A percentile compares a stretch with the other conserved stretches of the same genome.
These are phyloP conservation scores for Halcyon senegalensis DNA, from an alignment of 2,113 vertebrate genomes.

Conservation along the genomic window DNA sequence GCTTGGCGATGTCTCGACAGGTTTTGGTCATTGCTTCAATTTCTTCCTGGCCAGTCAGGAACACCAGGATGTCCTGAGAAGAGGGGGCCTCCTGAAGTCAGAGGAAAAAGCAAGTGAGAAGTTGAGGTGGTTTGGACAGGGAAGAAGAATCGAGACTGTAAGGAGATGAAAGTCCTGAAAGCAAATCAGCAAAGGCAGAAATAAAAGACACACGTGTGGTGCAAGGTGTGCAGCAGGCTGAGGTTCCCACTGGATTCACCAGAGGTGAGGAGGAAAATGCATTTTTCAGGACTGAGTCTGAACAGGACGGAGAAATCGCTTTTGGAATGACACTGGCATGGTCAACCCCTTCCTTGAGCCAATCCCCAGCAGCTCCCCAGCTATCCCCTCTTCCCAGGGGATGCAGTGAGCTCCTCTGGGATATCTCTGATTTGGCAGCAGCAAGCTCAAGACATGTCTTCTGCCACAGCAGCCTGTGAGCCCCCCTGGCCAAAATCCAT, in stretches of 20 bases:
- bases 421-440: neutral
- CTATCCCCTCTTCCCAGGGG: neutral
- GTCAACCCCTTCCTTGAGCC: neutral
- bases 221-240: neutral
- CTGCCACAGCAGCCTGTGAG: neutral
- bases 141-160: neutral
- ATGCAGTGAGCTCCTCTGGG: neutral
- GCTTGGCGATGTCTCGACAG: conserved; percentile 90
- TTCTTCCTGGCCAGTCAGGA: conserved; percentile 97
- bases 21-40: conserved; percentile 95
- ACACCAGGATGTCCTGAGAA: conserved; percentile 93
- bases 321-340: neutral
- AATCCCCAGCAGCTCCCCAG: neutral
- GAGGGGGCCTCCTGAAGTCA: conserved; percentile 82
- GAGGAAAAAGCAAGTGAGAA: neutral
- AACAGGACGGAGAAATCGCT: neutral
- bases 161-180: neutral
- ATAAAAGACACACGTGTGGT: neutral
- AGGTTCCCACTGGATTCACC: neutral
- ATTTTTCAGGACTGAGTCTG: neutral
- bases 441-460: neutral
- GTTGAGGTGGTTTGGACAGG: neutral
- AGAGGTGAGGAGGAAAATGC: neutral
- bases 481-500: rapidly evolving
- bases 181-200: neutral